Percentiles rank a stretch among this genome's conserved stretches.
These are phyloP conservation scores for Parasteatoda tepidariorum DNA, from an alignment of 1,140 invertebrate genomes.

Conservation along the genomic window DNA sequence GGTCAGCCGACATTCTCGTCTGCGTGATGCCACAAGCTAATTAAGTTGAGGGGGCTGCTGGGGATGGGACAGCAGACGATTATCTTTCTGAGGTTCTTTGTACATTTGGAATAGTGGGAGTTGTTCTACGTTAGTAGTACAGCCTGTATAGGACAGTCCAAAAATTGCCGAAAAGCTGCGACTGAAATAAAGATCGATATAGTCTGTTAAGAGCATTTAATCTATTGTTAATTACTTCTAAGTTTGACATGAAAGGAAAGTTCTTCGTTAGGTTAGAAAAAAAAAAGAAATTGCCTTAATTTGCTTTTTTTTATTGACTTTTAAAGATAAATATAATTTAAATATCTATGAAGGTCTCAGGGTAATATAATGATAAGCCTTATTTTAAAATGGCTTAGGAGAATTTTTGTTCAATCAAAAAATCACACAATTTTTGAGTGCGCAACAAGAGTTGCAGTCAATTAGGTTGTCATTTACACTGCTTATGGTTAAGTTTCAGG, in stretches of 20 bases:
- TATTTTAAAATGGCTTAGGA: too few species aligned
- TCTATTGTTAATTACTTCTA: not conserved
- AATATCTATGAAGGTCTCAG: too few species aligned
- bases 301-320: too few species aligned
- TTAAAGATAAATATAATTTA: too few species aligned
- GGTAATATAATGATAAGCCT: too few species aligned
- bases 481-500: too few species aligned
- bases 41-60: constrained; percentile 14
- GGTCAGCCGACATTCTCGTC: constrained; percentile 37
- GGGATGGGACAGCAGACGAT: constrained; percentile 4
- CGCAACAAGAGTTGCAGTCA: too few species aligned
- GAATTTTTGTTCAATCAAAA: too few species aligned
- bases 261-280: too few species aligned
- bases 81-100: not conserved
- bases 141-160: not conserved
- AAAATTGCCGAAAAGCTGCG: not conserved
- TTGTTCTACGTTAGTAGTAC: not conserved
- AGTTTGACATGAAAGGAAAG: not conserved
- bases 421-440: too few species aligned
- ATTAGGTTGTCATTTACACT: too few species aligned
- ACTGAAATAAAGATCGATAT: not conserved
- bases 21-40: constrained; percentile 44
- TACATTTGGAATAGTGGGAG: not conserved
- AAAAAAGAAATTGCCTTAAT: too few species aligned
- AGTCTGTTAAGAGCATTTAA: not conserved